A percentile compares a stretch with the other conserved stretches of the same genome.
phyloP scores from a whole-genome alignment of 2,797 vertebrate genomes.

The Anguilla obscura region DNA sequence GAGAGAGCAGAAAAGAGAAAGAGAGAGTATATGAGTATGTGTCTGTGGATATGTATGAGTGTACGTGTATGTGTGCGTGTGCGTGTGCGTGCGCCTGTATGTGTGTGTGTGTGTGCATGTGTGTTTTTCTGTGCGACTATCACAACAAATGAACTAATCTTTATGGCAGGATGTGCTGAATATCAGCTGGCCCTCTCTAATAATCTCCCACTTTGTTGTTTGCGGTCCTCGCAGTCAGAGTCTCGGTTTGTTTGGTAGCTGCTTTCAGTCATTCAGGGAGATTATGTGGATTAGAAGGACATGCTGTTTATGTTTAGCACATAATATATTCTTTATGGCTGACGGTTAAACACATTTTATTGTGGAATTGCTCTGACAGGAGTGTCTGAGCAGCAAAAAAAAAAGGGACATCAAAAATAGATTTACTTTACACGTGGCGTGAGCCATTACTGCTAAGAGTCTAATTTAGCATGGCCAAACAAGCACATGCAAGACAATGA shows the following conservation, averaged over 20 bases:
- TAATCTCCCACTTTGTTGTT: neutral
- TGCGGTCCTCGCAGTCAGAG: neutral
- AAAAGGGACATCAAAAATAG: neutral
- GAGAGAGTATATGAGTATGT: neutral
- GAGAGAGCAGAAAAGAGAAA: neutral
- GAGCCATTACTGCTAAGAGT: neutral
- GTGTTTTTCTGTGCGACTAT: neutral
- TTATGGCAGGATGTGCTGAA: neutral
- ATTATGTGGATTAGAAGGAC: neutral
- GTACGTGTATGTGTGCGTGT: neutral
- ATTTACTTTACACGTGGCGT: neutral
- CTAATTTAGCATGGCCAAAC: neutral
- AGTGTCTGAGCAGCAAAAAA: neutral
- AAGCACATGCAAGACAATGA: neutral
- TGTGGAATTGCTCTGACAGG: neutral
- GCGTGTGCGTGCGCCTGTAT: no score
- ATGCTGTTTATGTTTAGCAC: neutral
- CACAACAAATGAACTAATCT: neutral
- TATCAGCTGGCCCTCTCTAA: neutral
- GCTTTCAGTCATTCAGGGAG: neutral
- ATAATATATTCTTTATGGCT: slow-evolving; percentile 15
- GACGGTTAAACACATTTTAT: slow-evolving; percentile 6
- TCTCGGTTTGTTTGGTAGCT: neutral
- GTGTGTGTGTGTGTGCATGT: neutral
- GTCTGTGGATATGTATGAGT: no score